These are phyloP conservation scores for Gyrodactylus salaris DNA, from an alignment of 1,140 invertebrate species.

Conservation along the genomic window DNA sequence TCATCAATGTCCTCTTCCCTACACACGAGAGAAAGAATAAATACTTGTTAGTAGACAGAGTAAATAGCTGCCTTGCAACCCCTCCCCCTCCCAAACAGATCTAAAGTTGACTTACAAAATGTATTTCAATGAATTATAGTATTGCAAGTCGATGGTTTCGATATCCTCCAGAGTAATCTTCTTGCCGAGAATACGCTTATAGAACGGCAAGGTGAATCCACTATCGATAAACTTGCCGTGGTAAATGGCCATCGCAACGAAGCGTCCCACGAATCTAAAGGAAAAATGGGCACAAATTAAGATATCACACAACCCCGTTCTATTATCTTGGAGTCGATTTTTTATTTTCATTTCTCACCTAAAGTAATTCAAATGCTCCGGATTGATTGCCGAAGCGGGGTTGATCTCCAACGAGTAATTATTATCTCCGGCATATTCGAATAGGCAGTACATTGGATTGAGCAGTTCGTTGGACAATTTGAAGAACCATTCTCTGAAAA, in stretches of 20 bases:
- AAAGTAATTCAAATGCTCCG: constrained; percentile 90
- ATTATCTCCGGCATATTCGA: constrained; percentile 96
- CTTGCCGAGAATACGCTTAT: constrained; percentile 3
- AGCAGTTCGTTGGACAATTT: constrained; percentile 84
- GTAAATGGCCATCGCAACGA: constrained; percentile 96
- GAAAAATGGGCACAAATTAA: neutral
- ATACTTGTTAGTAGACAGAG: too few relatives aligned
- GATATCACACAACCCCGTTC: too few relatives aligned
- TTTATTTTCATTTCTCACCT: constrained; percentile 14
- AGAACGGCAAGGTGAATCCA: constrained; percentile 67
- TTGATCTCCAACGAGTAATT: constrained; percentile 97
- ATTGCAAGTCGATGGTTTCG: constrained; percentile 3
- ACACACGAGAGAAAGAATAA: constrained; percentile 13
- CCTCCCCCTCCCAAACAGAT: too few relatives aligned
- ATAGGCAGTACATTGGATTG: constrained; percentile 97
- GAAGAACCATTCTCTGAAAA: constrained; percentile 81
- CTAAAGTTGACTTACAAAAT: constrained; percentile 21
- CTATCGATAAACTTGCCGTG: constrained; percentile 96
- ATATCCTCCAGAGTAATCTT: constrained; percentile 3
- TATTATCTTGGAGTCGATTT: neutral
- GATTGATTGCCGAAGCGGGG: constrained; percentile 94
- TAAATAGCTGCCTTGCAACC: too few relatives aligned
- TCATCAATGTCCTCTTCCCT: constrained; percentile 84
- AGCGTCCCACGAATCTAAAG: constrained; percentile 70
- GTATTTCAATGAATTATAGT: constrained; percentile 62